Conservation (phyloP, 2,888 invertebrate species). For the Leptinotarsa tumamoca region DNA sequence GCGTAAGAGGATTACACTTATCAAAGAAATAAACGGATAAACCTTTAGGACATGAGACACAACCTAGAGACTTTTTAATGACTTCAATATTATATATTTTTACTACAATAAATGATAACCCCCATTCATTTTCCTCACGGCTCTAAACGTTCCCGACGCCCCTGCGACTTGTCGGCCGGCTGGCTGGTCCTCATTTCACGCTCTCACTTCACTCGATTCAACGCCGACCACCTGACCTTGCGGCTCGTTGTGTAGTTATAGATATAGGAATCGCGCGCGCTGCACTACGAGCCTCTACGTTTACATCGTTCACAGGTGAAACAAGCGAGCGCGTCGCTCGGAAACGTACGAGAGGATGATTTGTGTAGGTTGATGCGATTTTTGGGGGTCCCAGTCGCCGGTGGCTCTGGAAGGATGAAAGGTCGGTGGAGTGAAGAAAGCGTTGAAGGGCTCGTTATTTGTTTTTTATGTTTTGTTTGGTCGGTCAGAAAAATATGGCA, state of each 20-base stretch:
- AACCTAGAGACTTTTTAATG: too few species aligned
- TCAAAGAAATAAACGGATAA: too few species aligned
- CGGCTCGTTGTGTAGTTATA: constrained; percentile 34
- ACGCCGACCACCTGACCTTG: constrained; percentile 44
- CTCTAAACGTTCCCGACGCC: too few species aligned
- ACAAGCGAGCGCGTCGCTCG: neutral
- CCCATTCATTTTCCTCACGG: too few species aligned
- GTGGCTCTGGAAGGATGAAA: neutral
- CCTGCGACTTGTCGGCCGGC: neutral
- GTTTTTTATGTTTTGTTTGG: too few species aligned
- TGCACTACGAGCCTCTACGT: constrained; percentile 17
- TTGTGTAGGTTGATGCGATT: neutral
- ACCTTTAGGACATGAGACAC: too few species aligned
- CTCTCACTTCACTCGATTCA: constrained; percentile 24
- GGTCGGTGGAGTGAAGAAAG: neutral
- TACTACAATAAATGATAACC: too few species aligned
- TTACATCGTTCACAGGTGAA: constrained; percentile 8
- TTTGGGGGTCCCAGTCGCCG: neutral
- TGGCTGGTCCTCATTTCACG: constrained; percentile 14
- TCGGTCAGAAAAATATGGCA: too few species aligned
- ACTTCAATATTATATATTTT: too few species aligned
- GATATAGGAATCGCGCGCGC: constrained; percentile 30
- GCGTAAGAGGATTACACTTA: too few species aligned
- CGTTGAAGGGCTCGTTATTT: too few species aligned
- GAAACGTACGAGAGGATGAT: neutral